Evolutionary conservation across 1,140 invertebrate genomes (phyloP).

Genomic region (Caenorhabditis remanei): DNA sequence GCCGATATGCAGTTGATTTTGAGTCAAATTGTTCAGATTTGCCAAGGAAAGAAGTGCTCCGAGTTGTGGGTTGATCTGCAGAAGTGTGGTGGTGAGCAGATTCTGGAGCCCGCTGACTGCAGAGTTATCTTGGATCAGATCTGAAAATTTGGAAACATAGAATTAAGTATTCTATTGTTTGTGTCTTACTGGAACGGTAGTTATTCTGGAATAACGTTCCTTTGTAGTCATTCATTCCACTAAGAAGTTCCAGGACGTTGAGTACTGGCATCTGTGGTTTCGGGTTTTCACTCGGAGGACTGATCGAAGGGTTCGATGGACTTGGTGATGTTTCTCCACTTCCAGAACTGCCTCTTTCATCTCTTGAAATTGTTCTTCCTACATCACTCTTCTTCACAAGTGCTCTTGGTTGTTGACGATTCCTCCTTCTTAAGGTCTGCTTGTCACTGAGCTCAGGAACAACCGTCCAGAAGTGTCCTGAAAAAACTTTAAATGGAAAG

Average conservation of each 20-base stretch:
- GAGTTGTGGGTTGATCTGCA: conserved; percentile 45
- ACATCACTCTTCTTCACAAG: conserved; percentile 9
- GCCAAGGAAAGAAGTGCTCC: conserved; percentile 21
- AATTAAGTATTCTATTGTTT: not conserved
- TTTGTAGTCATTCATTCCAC: conserved; percentile 20
- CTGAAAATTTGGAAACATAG: not conserved
- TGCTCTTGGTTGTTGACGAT: conserved; percentile 61
- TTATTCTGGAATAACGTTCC: conserved; percentile 7
- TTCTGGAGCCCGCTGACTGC: conserved; percentile 7
- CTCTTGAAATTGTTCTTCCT: conserved; percentile 15
- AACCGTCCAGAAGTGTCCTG: conserved; percentile 77
- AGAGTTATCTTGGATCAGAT: conserved; percentile 9
- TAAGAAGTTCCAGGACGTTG: conserved; percentile 24
- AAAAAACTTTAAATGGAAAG: conserved; percentile 22
- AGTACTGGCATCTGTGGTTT: conserved; percentile 34
- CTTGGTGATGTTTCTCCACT: conserved; percentile 47
- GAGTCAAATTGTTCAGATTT: conserved; percentile 3
- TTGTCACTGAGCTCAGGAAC: conserved; percentile 74
- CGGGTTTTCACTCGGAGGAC: conserved; percentile 57
- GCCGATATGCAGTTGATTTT: not conserved
- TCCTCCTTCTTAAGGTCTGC: conserved; percentile 69
- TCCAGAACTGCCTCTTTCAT: conserved; percentile 48
- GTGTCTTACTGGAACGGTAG: conserved; percentile 17
- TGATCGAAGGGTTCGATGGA: conserved; percentile 53
- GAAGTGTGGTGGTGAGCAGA: not conserved